Evolutionary conservation across 2,888 invertebrate genomes (phyloP), one percentile per base, ranked within the genome.

Genomic region (Meganola albula): DNA sequence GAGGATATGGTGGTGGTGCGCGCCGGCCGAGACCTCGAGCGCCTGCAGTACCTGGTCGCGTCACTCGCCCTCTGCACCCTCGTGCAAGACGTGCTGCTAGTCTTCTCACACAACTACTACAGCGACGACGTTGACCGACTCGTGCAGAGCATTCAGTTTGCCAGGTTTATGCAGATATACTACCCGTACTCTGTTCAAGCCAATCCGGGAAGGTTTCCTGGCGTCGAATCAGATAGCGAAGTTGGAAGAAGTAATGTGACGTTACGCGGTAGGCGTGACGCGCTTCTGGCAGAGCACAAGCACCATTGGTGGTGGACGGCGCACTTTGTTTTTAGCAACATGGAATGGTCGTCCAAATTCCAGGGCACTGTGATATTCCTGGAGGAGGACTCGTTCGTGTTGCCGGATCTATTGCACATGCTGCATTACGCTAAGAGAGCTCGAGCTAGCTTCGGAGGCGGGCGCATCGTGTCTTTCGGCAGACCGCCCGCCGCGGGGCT

Each of bases 301-400:
- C 70, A 69, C 25, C 73, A 74, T 45, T 74, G 74, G 74, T 74
- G 74, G 74, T 74, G 74, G 74, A 67, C 53, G 24, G 70, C 63
- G 1, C 46, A 57, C 37, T 57, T 55, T 23, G 48, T 73, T n/a
- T 74, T 74, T 36, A 48, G 54, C 10, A 32, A 27, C 5, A 20
- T 58, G 23, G 41, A 44, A 7, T 55, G 58, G 57, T 44, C 58
- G 2, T 20, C 25, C 1, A 12, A 8, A 1, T 52, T 57, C 27
- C 44, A 34, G 2, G 61, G 58, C 3, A 43, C 55, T 3, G 66
- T 66, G 1, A 27, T 71, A 10, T 74, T 74, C 31, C 38, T 74
- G 7, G 62, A 68, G 25, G 71, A 74, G 37, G 48, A 59, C 24
- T 48, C 61, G 31, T 62, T 58, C 35, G 71, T 69, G 2, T 48